Evolutionary conservation across 2,113 vertebrate species (phyloP), one percentile per base, ranked within the genome.

Genomic region (Pionites leucogaster): DNA sequence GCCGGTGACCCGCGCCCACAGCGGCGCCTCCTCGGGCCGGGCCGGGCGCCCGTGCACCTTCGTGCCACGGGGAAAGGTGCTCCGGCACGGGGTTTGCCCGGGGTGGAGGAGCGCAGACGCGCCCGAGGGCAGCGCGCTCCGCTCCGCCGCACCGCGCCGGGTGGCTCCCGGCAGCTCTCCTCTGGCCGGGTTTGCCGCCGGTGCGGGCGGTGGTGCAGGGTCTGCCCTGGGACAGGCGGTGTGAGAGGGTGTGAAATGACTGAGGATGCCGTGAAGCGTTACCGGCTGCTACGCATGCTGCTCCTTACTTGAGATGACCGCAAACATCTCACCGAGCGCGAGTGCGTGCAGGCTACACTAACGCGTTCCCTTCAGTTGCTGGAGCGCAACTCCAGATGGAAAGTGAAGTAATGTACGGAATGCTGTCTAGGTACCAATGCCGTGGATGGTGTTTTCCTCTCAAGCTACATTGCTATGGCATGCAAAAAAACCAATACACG

Each of bases 281-380:
- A 11, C 27, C 29, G 1, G 0, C 28, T 37, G 11, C 3, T 11
- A 14, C 55, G 33, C 25, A 0, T 2, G 23, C 68, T 9, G 11
- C 9, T 42, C 62, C 37, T 13, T 11, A 5, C 42, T 62, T 7
- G 89, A 15, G 39, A 3, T 6, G 44, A 33, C n/a, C 8, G 8
- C 42, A 6, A 3, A 7, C 55, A 6, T 8, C 64, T 10, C 68
- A 4, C 20, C 27, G 11, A 3, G 59, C n/a, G 11, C 42, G 15
- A 33, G 13, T 1, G 28, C 2, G 24, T 20, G 29, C 49, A 6
- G 8, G 1, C 8, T 6, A 0, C 29, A 3, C 39, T 8, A 3
- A 1, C 8, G 1, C 10, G 9, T 31, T 10, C 33, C 19, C 31
- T 7, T 2, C 11, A 5, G 1, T 4, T 16, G 15, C 6, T 33